phyloP scores from a whole-genome alignment of 92 coral and sea anemone species.

The Zoanthus sociatus region DNA sequence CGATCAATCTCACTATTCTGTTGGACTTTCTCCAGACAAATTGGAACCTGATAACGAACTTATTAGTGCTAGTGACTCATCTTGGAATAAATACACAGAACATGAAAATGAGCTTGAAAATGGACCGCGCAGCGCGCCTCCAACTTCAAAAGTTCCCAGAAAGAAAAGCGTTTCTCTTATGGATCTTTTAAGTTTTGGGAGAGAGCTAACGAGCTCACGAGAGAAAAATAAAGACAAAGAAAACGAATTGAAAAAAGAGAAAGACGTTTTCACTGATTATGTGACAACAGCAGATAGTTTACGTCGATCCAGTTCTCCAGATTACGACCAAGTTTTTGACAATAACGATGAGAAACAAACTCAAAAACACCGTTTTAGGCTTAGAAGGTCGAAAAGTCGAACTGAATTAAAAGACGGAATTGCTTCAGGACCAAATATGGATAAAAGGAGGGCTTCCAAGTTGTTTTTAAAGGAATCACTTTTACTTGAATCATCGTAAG shows the following conservation, averaged over 20 bases:
- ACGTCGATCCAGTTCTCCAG: neutral
- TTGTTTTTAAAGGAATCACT: slow-evolving; percentile 83
- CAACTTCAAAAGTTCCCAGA: slow-evolving; percentile 53
- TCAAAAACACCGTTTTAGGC: slow-evolving; percentile 59
- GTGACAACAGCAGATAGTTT: neutral
- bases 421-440: slow-evolving; percentile 90
- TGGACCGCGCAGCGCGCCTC: slow-evolving; percentile 33
- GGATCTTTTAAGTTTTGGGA: slow-evolving; percentile 80
- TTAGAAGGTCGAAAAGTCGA: slow-evolving; percentile 67
- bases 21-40: slow-evolving; percentile 34
- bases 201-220: slow-evolving; percentile 72
- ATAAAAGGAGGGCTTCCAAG: slow-evolving; percentile 77
- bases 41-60: slow-evolving; percentile 36
- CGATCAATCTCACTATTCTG: slow-evolving; percentile 67
- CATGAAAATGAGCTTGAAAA: slow-evolving; percentile 10
- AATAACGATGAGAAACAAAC: slow-evolving; percentile 29
- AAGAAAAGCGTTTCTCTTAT: slow-evolving; percentile 87
- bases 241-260: slow-evolving; percentile 12
- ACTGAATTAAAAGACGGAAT: slow-evolving; percentile 84
- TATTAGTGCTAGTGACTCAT: neutral
- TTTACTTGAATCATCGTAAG: slow-evolving; percentile 95
- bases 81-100: slow-evolving; percentile 1
- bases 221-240: slow-evolving; percentile 36
- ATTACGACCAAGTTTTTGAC: slow-evolving; percentile 4
- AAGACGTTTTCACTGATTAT: neutral